Base-by-base conservation (phyloP, 2,888 invertebrate species). In the Hartigia nigra region DNA sequence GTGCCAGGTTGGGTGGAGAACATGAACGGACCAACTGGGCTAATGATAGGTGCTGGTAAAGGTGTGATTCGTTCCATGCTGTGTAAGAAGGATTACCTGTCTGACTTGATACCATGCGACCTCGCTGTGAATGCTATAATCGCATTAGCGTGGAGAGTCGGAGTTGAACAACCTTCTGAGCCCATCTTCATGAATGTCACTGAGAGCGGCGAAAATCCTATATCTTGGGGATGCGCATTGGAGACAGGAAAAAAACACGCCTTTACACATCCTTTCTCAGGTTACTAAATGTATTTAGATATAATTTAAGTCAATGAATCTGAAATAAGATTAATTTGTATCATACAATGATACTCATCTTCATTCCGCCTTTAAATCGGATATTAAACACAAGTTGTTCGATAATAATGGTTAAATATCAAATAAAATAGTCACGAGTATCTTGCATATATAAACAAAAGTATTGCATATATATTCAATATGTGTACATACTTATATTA, bases 1-100 rank as follows among this genome's bases (percentile, higher is more conserved):
- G 91, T 95, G 81, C 95, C 96, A 0, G 98, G 98, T 12, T 98
- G 98, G 98, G 95, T 98, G 77, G 97, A 98, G 91, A 98, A 97
- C 85, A 92, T 97, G 76, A 98, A 98, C 88, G 98, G 98, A 0
- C 97, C 98, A 0, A 97, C 97, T 2, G 98, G 98, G 31, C 90
- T 97, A 1, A 91, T 97, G 86, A 94, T 97, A 3, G 97, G 95
- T 0, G 96, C 95, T 23, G 96, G 96, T 0, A 97, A 97, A 92
- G 98, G 96, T 84, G 95, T 98, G 0, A 95, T 98, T 39, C 94
- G 98, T 1, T 95, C 96, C 0, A 96, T 98, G 96, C 95, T 96
- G 82, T 96, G 96, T 88, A 93, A 95, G 74, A 92, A 93, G 0
- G 89, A 93, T 1, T 94, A 94, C 81, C 86, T 92, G 0, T 94